A percentile compares a stretch with the other conserved stretches of the same genome.
Evolutionary conservation across 2,113 vertebrate genomes (phyloP).

Genomic region (Microcebus jonahi): DNA sequence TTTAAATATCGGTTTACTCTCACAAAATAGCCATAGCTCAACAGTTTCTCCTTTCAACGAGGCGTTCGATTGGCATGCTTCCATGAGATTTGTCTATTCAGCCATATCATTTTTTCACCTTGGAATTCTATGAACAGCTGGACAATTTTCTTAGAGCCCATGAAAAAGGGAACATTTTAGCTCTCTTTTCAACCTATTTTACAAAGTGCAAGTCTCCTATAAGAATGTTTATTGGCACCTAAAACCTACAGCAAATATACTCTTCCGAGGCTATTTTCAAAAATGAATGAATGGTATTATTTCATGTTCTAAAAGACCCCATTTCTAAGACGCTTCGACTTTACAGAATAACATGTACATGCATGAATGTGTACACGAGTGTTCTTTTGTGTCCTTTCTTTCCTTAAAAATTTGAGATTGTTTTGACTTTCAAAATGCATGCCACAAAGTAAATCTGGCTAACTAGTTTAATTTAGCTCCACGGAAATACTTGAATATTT

Average conservation of each 20-base stretch:
- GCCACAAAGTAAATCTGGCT: conserved; percentile 38
- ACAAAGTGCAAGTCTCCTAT: conserved; percentile 59
- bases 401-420: neutral
- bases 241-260: conserved; percentile 38
- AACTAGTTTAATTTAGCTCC: neutral
- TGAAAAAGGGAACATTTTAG: neutral
- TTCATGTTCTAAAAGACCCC: neutral
- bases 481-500: conserved; percentile 51
- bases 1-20: conserved; percentile 75
- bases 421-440: conserved; percentile 23
- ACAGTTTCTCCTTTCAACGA: conserved; percentile 63
- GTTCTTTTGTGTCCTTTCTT: neutral
- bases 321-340: neutral
- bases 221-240: conserved; percentile 30
- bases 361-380: neutral
- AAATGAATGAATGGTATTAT: neutral
- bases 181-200: conserved; percentile 51
- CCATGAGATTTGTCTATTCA: conserved; percentile 63
- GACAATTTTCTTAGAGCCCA: conserved; percentile 56
- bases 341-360: neutral
- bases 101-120: conserved; percentile 70
- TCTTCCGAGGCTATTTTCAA: conserved; percentile 42
- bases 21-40: conserved; percentile 68
- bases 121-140: conserved; percentile 74
- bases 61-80: conserved; percentile 58